Evolutionary conservation across 2,113 vertebrate species (phyloP).

Genomic region (Osmerus eperlanus): DNA sequence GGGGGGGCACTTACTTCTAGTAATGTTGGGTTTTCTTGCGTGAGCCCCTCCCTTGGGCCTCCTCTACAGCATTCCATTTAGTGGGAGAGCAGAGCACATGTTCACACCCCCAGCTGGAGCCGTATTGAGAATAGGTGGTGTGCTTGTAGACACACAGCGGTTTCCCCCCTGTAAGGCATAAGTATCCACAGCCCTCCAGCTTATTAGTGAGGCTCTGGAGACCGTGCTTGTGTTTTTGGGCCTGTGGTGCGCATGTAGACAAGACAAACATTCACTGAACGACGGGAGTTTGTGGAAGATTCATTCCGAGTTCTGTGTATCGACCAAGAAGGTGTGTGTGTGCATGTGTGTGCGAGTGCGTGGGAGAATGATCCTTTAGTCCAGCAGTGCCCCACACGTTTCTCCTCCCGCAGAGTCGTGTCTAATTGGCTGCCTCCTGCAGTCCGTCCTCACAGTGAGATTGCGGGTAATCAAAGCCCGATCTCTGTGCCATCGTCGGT

Average conservation of each 20-base stretch:
- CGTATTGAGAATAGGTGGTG: not conserved
- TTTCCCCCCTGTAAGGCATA: not conserved
- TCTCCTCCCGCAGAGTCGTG: not conserved
- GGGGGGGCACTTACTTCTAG: too few species aligned
- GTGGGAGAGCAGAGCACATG: not conserved
- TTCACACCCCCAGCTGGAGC: not conserved
- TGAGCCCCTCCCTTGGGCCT: too few species aligned
- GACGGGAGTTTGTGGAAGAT: too few species aligned
- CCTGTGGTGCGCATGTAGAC: not conserved
- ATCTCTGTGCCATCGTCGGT: conserved; percentile 29
- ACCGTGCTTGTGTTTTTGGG: not conserved
- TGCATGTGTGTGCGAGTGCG: not conserved
- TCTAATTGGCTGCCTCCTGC: conserved; percentile 27
- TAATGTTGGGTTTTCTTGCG: too few species aligned
- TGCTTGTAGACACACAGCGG: not conserved
- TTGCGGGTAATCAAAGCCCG: conserved; percentile 38
- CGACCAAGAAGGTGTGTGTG: not conserved
- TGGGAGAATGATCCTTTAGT: not conserved
- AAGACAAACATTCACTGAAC: too few species aligned
- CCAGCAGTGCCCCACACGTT: not conserved
- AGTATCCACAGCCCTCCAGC: not conserved
- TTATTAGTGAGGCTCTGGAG: not conserved
- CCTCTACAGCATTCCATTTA: too few species aligned
- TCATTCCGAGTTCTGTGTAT: too few species aligned
- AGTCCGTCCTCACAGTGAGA: conserved; percentile 42